A percentile compares a stretch with the other conserved stretches of the same genome.
Conservation (phyloP, 2,113 vertebrate species). For the Fregata magnificens region DNA sequence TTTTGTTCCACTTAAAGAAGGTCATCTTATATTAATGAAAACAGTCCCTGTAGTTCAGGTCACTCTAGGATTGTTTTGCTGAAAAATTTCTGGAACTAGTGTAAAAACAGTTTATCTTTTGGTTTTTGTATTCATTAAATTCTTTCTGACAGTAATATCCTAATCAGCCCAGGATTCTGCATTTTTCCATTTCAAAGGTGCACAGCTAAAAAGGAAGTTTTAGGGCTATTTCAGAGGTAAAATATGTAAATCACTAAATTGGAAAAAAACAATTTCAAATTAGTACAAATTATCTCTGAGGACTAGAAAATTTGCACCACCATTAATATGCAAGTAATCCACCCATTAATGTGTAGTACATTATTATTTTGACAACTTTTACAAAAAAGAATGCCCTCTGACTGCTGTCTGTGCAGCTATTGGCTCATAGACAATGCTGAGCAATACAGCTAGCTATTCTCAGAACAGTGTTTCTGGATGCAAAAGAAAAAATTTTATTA, state of each 20-base stretch:
- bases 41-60: not conserved
- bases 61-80: not conserved
- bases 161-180: not conserved
- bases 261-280: constrained; percentile 24
- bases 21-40: not conserved
- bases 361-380: constrained; percentile 24
- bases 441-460: not conserved
- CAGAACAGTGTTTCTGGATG: not conserved
- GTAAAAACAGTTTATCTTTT: not conserved
- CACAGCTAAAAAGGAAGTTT: not conserved
- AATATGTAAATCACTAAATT: constrained; percentile 21
- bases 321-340: constrained; percentile 9
- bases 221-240: not conserved
- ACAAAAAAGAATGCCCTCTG: not conserved
- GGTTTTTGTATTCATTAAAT: not conserved
- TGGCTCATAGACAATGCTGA: not conserved
- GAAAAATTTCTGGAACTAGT: not conserved
- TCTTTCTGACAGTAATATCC: not conserved
- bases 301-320: not conserved
- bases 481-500: not conserved
- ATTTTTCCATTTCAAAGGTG: not conserved
- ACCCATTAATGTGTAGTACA: not conserved
- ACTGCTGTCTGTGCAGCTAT: not conserved
- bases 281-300: constrained; percentile 4
- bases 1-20: not conserved